Conservation (phyloP, 2,888 invertebrate genomes). For the Spilarctia lutea region DNA sequence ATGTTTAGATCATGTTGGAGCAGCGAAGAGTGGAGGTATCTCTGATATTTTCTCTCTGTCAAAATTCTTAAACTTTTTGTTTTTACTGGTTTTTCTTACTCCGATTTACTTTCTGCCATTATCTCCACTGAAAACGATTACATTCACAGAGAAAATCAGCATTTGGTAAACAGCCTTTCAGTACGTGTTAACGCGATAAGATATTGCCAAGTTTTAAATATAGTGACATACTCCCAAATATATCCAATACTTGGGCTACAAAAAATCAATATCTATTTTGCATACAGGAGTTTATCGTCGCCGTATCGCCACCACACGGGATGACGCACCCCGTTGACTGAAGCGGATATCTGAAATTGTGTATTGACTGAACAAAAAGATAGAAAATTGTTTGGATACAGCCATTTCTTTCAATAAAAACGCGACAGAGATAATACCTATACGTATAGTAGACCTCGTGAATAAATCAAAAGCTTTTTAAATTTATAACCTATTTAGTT, state of each 20-base stretch:
- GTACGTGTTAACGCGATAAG: neutral
- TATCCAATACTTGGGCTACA: neutral
- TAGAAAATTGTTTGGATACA: neutral
- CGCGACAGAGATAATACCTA: neutral
- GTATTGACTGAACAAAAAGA: constrained; percentile 12
- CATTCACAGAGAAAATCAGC: neutral
- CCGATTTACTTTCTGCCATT: neutral
- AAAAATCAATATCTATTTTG: neutral
- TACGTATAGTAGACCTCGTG: neutral
- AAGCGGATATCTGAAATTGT: constrained; percentile 10
- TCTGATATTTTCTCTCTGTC: no score
- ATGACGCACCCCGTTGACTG: neutral
- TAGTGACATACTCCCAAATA: neutral
- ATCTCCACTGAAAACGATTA: neutral
- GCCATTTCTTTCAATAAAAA: constrained; percentile 4
- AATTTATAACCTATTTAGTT: no score
- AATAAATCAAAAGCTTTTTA: neutral
- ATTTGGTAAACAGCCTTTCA: neutral
- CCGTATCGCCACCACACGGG: neutral
- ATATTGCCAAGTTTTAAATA: neutral
- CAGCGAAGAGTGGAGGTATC: no score
- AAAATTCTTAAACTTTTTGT: no score
- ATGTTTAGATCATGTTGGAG: neutral
- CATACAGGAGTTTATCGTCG: neutral
- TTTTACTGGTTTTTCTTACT: neutral